Conservation (phyloP, 2,113 vertebrate species). For the Lepus europaeus region DNA sequence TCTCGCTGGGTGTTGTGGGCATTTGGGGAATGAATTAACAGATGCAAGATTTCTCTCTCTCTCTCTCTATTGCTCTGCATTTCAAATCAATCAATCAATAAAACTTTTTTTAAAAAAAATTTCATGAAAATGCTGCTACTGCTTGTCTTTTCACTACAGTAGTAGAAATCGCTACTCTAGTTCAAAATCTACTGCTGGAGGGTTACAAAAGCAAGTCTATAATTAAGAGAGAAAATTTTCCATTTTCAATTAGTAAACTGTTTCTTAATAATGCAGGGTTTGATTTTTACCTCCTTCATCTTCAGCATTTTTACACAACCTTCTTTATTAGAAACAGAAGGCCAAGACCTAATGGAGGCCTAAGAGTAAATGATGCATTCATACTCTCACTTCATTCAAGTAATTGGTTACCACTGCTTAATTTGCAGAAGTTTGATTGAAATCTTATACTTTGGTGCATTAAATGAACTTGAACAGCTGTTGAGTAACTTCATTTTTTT, state of each 20-base stretch:
- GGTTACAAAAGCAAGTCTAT: background rate
- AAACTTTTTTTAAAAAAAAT: too few relatives aligned
- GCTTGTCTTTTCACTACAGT: background rate
- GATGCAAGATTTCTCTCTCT: too few relatives aligned
- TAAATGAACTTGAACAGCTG: constrained; percentile 85
- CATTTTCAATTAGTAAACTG: background rate
- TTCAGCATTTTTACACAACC: constrained; percentile 24
- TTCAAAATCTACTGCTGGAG: background rate
- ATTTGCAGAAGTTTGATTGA: constrained; percentile 82
- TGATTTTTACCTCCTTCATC: background rate
- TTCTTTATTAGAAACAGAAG: constrained; percentile 67
- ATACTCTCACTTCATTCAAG: constrained; percentile 70
- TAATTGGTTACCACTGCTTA: constrained; percentile 80
- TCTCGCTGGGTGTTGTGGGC: too few relatives aligned
- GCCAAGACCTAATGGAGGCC: constrained; percentile 65
- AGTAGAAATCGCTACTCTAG: background rate
- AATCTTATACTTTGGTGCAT: constrained; percentile 67
- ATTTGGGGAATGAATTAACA: too few relatives aligned
- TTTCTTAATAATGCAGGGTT: background rate
- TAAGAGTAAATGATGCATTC: constrained; percentile 78
- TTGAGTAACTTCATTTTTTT: constrained; percentile 46
- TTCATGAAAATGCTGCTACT: background rate
- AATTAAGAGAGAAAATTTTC: background rate
- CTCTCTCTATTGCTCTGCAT: too few relatives aligned
- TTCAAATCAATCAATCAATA: background rate